A percentile compares a stretch with the other conserved stretches of the same genome.
Evolutionary conservation across 2,888 invertebrate genomes (phyloP).

Genomic region (Gastrophysa polygoni): DNA sequence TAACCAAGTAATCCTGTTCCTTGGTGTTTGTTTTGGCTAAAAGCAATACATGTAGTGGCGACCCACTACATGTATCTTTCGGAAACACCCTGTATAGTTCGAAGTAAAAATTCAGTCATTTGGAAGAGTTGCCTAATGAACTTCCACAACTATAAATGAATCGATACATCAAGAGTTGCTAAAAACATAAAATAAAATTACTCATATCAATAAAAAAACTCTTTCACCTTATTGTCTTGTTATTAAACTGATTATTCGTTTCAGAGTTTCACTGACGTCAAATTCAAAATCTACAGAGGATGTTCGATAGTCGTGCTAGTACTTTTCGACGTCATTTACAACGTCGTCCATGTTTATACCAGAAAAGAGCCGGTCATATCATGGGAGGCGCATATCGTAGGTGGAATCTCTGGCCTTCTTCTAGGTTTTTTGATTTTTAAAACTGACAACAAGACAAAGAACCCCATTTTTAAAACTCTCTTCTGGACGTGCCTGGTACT

Average conservation of each 20-base stretch:
- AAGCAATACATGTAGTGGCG: too few relatives aligned
- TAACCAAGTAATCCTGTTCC: too few relatives aligned
- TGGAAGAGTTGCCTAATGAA: too few relatives aligned
- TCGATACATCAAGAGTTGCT: too few relatives aligned
- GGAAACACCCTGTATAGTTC: too few relatives aligned
- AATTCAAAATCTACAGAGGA: conserved; percentile 62
- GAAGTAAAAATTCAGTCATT: too few relatives aligned
- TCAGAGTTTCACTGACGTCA: conserved; percentile 59
- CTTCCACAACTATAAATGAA: too few relatives aligned
- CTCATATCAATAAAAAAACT: too few relatives aligned
- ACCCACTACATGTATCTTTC: too few relatives aligned
- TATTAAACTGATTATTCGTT: conserved; percentile 42
- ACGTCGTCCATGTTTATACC: conserved; percentile 58
- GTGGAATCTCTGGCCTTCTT: conserved; percentile 70
- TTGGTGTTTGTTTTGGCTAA: too few relatives aligned
- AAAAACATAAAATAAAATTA: too few relatives aligned
- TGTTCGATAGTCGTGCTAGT: conserved; percentile 68
- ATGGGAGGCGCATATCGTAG: conserved; percentile 74
- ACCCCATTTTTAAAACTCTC: conserved; percentile 22
- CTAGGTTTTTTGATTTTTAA: conserved; percentile 56
- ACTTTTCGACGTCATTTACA: conserved; percentile 68
- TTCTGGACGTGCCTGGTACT: conserved; percentile 41
- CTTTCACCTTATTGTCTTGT: too few relatives aligned
- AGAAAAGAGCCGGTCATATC: conserved; percentile 64
- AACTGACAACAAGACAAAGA: conserved; percentile 10